Conservation (phyloP, 2,888 invertebrate species). For the Aphrophora alni region DNA sequence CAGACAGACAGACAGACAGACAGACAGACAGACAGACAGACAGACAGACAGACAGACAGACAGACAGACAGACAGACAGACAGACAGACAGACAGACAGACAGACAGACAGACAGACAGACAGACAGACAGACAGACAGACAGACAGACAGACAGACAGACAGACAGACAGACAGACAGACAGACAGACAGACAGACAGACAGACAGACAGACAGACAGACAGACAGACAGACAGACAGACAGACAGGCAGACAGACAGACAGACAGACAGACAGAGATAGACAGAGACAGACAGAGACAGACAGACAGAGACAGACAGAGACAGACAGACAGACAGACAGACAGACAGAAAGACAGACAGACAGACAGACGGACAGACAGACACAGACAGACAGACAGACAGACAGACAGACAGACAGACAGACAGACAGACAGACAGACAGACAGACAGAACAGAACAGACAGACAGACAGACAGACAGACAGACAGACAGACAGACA, state of each 20-base stretch:
- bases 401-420: constrained; percentile 24
- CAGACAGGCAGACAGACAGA: too few species aligned
- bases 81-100: constrained; percentile 34
- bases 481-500: constrained; percentile 36
- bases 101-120: constrained; percentile 32
- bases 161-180: constrained; percentile 40
- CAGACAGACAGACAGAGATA: too few species aligned
- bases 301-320: too few species aligned
- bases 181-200: constrained; percentile 39
- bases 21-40: too few species aligned
- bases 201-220: constrained; percentile 39
- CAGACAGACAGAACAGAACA: too few species aligned
- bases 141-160: constrained; percentile 25
- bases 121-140: not conserved
- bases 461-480: too few species aligned
- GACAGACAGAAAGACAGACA: too few species aligned
- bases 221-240: constrained; percentile 40
- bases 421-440: too few species aligned
- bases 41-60: constrained; percentile 35
- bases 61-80: constrained; percentile 35
- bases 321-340: too few species aligned
- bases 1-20: too few species aligned
- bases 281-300: too few species aligned
- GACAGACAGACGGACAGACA: too few species aligned
- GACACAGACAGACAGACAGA: constrained; percentile 36